These are phyloP conservation scores for Diadegma fenestrale DNA, from an alignment of 2,888 invertebrate genomes.

Conservation along the genomic window DNA sequence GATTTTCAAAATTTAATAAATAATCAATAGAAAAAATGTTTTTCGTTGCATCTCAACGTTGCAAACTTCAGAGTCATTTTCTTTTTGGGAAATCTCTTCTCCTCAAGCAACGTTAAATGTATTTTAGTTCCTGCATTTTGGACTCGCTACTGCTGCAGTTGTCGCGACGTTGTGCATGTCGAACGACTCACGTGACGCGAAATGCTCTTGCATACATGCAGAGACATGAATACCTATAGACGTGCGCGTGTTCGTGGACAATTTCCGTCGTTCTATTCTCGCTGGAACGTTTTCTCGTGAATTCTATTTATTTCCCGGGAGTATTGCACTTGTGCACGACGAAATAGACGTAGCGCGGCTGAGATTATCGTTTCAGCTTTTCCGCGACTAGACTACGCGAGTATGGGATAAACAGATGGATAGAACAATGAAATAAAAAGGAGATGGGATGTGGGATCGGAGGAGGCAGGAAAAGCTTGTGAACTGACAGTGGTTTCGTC, in stretches of 20 bases:
- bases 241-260: conserved; percentile 16
- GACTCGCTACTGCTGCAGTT: conserved; percentile 31
- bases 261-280: conserved; percentile 54
- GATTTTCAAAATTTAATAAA: too few species aligned
- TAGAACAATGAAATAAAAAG: not conserved
- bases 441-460: not conserved
- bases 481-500: conserved; percentile 3
- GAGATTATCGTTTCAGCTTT: conserved; percentile 50
- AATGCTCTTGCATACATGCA: not conserved
- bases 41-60: too few species aligned
- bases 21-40: too few species aligned
- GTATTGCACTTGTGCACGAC: conserved; percentile 60
- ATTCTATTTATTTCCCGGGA: conserved; percentile 64
- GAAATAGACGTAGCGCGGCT: conserved; percentile 31
- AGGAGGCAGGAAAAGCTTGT: conserved; percentile 6
- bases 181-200: conserved; percentile 13
- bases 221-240: not conserved
- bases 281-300: conserved; percentile 52
- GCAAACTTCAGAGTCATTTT: too few species aligned
- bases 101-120: conserved; percentile 1
- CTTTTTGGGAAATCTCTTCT: conserved; percentile 11
- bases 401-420: conserved; percentile 15
- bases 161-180: conserved; percentile 18
- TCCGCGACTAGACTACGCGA: conserved; percentile 33
- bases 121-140: conserved; percentile 41